A percentile compares a stretch with the other conserved stretches of the same genome.
Conservation (phyloP, 2,797 vertebrate species). For the Halcyon badia region DNA sequence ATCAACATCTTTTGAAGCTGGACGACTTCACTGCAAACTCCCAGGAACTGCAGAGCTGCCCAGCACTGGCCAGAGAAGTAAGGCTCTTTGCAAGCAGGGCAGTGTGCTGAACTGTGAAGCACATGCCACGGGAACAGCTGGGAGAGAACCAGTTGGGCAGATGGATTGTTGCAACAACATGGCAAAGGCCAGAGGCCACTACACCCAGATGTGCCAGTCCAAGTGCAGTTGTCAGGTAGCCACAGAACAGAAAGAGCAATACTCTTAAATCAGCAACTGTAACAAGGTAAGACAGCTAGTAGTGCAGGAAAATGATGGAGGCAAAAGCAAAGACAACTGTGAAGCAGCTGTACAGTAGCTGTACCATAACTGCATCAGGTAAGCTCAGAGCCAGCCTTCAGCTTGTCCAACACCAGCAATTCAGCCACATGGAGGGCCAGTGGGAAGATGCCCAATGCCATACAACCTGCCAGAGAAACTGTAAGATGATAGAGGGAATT, state of each 20-base stretch:
- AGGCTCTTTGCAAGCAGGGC: not conserved
- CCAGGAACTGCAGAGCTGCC: not conserved
- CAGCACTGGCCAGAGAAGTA: accelerated
- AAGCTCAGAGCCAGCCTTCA: not conserved
- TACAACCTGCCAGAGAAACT: not conserved
- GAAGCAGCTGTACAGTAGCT: not conserved
- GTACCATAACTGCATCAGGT: not conserved
- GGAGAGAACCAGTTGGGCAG: not conserved
- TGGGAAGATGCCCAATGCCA: not conserved
- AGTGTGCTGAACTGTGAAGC: not conserved
- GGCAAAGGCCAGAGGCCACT: not conserved
- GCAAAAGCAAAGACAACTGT: not conserved
- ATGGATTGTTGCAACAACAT: too few relatives aligned
- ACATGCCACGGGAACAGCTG: not conserved
- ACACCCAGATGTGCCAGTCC: not conserved
- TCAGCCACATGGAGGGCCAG: not conserved
- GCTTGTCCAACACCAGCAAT: not conserved
- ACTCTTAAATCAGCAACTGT: not conserved
- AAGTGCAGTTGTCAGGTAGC: not conserved
- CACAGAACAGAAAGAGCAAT: not conserved
- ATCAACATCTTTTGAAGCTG: not conserved
- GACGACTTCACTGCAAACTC: not conserved
- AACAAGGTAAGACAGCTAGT: not conserved
- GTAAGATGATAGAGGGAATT: not conserved
- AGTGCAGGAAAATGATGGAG: not conserved